Evolutionary conservation across 2,888 invertebrate species (phyloP).

Genomic region (Seira musarum): DNA sequence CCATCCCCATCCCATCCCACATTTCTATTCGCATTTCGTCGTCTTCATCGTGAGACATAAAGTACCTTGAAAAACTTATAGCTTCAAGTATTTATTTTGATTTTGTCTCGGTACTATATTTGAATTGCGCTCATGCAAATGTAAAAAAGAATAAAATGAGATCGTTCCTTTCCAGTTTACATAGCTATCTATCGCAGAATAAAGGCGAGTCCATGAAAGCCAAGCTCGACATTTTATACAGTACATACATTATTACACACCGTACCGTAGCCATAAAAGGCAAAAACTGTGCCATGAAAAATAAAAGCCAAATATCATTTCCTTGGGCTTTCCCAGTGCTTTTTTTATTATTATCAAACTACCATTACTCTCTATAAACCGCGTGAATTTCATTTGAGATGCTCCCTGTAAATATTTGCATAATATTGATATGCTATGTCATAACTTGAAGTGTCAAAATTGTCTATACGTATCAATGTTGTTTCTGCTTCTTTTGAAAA

Average conservation of each 20-base stretch:
- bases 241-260: too few species aligned
- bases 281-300: conserved; percentile 1
- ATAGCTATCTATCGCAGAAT: too few species aligned
- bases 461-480: conserved; percentile 15
- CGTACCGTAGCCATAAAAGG: background rate
- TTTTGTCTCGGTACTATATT: background rate
- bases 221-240: too few species aligned
- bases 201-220: too few species aligned
- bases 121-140: background rate
- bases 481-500: conserved; percentile 58
- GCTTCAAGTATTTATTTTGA: background rate
- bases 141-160: too few species aligned
- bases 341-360: background rate
- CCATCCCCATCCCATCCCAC: too few species aligned
- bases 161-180: too few species aligned
- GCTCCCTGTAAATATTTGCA: background rate
- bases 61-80: background rate
- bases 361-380: background rate
- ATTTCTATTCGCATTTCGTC: too few species aligned
- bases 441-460: background rate
- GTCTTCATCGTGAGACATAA: background rate
- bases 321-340: background rate
- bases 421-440: conserved; percentile 12
- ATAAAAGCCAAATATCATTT: conserved; percentile 9
- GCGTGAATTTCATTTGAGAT: conserved; percentile 5